Evolutionary conservation across 2,797 vertebrate genomes (phyloP).

Genomic region (Rhadinocentrus ornatus): DNA sequence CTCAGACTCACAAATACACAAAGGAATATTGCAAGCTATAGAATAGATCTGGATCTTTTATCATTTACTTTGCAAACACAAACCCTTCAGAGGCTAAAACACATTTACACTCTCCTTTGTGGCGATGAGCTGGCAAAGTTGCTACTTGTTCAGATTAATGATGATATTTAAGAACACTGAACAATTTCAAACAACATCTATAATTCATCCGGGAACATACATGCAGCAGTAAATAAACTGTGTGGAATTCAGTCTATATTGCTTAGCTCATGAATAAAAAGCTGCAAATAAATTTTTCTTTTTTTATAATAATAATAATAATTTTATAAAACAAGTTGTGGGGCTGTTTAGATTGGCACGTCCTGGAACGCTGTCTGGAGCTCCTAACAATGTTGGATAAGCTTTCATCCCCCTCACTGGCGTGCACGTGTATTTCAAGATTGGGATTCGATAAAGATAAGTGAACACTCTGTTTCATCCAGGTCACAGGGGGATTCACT

Average conservation of each 20-base stretch:
- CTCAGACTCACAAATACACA: constrained; percentile 53
- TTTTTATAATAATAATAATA: too few species aligned
- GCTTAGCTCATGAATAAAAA: constrained; percentile 69
- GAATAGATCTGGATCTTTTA: constrained; percentile 59
- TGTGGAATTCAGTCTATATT: constrained; percentile 55
- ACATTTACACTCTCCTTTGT: constrained; percentile 48
- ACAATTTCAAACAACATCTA: constrained; percentile 76
- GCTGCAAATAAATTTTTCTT: constrained; percentile 74
- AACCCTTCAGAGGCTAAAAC: constrained; percentile 59
- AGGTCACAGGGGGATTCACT: constrained; percentile 69
- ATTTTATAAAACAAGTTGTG: too few species aligned
- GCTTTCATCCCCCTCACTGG: constrained; percentile 49
- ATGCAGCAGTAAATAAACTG: constrained; percentile 66
- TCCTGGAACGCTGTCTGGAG: constrained; percentile 43
- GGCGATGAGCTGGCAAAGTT: constrained; percentile 39
- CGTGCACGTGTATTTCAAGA: constrained; percentile 50
- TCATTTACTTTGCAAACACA: constrained; percentile 44
- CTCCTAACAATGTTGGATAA: constrained; percentile 53
- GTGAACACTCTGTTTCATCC: constrained; percentile 73
- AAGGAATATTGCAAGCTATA: constrained; percentile 61
- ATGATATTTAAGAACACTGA: constrained; percentile 77
- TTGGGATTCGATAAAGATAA: constrained; percentile 78
- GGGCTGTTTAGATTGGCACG: constrained; percentile 33
- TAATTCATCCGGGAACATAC: constrained; percentile 69
- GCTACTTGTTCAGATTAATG: constrained; percentile 74